A percentile compares a stretch with the other conserved stretches of the same genome.
phyloP scores from a whole-genome alignment of 2,113 vertebrate species.

The Embiotoca jacksoni region DNA sequence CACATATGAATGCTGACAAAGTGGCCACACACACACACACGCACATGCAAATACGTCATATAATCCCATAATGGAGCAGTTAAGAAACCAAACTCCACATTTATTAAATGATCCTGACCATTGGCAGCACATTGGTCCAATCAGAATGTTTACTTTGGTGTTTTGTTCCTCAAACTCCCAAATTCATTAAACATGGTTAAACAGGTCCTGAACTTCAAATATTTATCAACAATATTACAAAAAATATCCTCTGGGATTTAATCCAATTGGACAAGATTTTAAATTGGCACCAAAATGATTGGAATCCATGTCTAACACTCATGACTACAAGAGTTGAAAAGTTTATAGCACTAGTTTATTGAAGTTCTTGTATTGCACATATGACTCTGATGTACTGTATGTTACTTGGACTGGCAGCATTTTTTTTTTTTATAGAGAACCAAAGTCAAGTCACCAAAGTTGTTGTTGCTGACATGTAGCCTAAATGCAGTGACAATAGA shows the following conservation, averaged over 20 bases:
- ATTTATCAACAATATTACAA: conserved; percentile 22
- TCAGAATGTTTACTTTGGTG: conserved; percentile 53
- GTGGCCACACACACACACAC: neutral
- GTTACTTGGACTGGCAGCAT: too few species aligned
- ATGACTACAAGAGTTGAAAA: conserved; percentile 26
- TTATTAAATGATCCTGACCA: conserved; percentile 53
- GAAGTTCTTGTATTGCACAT: conserved; percentile 6
- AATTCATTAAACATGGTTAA: conserved; percentile 40
- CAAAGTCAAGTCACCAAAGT: too few species aligned
- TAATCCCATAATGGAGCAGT: conserved; percentile 60
- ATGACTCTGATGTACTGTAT: conserved; percentile 8
- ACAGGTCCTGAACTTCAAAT: conserved; percentile 28
- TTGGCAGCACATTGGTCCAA: conserved; percentile 47
- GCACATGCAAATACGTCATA: conserved; percentile 12
- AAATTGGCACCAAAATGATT: conserved; percentile 4
- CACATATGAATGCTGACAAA: neutral
- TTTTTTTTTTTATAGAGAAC: too few species aligned
- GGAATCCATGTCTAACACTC: conserved; percentile 15
- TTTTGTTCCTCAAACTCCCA: conserved; percentile 15
- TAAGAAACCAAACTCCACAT: conserved; percentile 54
- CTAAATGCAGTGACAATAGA: too few species aligned
- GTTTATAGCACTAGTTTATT: conserved; percentile 5
- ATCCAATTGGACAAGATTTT: conserved; percentile 28
- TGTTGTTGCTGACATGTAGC: too few species aligned
- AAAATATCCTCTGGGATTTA: conserved; percentile 26